Evolutionary conservation across 2,797 vertebrate genomes (phyloP), one percentile per base, ranked within the genome.

Genomic region (Echiichthys vipera): DNA sequence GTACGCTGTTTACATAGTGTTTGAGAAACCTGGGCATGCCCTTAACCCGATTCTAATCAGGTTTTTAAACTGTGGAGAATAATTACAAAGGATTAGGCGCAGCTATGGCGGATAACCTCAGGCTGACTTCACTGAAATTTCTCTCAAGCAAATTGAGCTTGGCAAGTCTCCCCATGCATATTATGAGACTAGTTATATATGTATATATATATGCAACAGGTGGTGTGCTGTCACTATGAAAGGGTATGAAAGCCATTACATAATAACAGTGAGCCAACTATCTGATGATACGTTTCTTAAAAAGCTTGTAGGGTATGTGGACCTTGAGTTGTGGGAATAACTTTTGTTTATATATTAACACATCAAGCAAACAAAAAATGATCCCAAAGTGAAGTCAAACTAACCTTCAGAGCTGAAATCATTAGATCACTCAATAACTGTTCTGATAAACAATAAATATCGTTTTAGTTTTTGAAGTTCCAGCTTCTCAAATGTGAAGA

Each of bases 51-150:
- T n/a, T n/a, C n/a, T n/a, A n/a, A n/a, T n/a, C n/a, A n/a, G n/a
- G n/a, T n/a, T n/a, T n/a, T n/a, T n/a, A n/a, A n/a, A n/a, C n/a
- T n/a, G n/a, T n/a, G n/a, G n/a, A n/a, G n/a, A n/a, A n/a, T n/a
- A n/a, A 77, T 85, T 71, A 80, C 53, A 29, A 50, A 68, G 68
- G 77, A 71, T 84, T 67, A 75, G 62, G 64, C 45, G 43, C 51
- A 82, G 67, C 72, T 36, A 51, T 27, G 45, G 18, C 55, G 67
- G 63, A 76, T 76, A 71, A 74, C 66, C 64, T 65, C 47, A 18
- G 58, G 42, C 70, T 24, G 57, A 25, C 58, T 54, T 50, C 58
- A 64, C 56, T 65, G 54, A 88, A 46, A 80, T 83, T 76, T 58
- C 43, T 79, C 27, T 37, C 74, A 70, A 55, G 47, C 18, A 37